Evolutionary conservation across 2,888 invertebrate species (phyloP).

Genomic region (Lasius platythorax): DNA sequence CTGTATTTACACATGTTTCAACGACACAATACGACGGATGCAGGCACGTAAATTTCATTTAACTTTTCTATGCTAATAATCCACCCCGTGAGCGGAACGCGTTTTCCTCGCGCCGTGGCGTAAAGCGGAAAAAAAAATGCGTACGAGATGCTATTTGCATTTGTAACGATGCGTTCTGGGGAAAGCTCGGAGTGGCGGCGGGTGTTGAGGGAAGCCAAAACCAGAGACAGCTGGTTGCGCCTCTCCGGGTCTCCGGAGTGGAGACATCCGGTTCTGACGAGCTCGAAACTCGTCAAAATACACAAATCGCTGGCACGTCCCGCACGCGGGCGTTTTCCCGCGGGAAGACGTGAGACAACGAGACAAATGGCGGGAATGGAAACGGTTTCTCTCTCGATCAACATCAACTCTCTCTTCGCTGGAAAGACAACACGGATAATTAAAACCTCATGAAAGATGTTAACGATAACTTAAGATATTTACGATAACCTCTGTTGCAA

Average conservation of each 20-base stretch:
- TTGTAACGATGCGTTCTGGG: slow-evolving; percentile 68
- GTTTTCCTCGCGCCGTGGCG: slow-evolving; percentile 11
- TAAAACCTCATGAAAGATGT: slow-evolving; percentile 56
- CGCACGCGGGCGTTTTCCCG: slow-evolving; percentile 52
- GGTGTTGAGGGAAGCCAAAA: slow-evolving; percentile 52
- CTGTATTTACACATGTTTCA: slow-evolving; percentile 12
- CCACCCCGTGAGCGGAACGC: slow-evolving; percentile 9
- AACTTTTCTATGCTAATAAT: slow-evolving; percentile 63
- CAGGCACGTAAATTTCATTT: slow-evolving; percentile 44
- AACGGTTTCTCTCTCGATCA: slow-evolving; percentile 69
- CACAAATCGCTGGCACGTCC: slow-evolving; percentile 80
- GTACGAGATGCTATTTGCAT: slow-evolving; percentile 71
- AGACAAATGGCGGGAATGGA: slow-evolving; percentile 64
- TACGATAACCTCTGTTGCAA: neutral
- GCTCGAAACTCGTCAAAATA: slow-evolving; percentile 83
- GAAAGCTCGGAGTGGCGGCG: slow-evolving; percentile 32
- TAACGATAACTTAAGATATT: too few relatives aligned
- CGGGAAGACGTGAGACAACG: slow-evolving; percentile 48
- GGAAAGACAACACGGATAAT: slow-evolving; percentile 71
- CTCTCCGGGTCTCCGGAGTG: slow-evolving; percentile 77
- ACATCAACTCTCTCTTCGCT: slow-evolving; percentile 65
- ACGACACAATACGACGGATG: slow-evolving; percentile 8
- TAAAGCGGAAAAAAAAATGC: slow-evolving; percentile 56
- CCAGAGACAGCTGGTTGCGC: slow-evolving; percentile 81
- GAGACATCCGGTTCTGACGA: slow-evolving; percentile 83